phyloP scores from a whole-genome alignment of 2,797 vertebrate species.

The Simalia tracyae region DNA sequence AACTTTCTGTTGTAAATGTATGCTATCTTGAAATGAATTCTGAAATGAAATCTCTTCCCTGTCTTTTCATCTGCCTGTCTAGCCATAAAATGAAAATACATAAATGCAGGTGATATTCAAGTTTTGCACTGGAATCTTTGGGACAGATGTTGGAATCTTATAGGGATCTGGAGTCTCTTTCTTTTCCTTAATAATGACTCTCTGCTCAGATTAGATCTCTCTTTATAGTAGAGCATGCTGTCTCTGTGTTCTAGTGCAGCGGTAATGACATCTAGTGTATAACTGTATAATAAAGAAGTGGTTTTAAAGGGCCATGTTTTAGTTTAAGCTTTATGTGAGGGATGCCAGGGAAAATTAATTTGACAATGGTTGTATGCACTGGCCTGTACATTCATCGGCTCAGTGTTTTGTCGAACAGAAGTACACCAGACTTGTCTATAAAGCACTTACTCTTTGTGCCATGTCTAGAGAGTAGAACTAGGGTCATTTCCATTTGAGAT shows the following conservation, averaged over 20 bases:
- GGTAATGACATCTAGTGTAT: constrained; percentile 42
- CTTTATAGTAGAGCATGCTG: constrained; percentile 33
- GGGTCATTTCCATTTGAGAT: not conserved
- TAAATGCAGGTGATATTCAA: constrained; percentile 71
- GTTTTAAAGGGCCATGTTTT: constrained; percentile 23
- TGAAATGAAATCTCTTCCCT: constrained; percentile 68
- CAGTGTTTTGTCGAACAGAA: not conserved
- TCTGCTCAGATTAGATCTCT: constrained; percentile 66
- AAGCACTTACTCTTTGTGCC: not conserved
- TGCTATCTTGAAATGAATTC: constrained; percentile 64
- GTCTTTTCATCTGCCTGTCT: constrained; percentile 64
- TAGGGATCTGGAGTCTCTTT: constrained; percentile 66
- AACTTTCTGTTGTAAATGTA: constrained; percentile 59
- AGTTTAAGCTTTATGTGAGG: not conserved
- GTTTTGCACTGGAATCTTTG: constrained; percentile 70
- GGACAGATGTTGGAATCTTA: constrained; percentile 71
- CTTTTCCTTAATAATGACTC: constrained; percentile 41
- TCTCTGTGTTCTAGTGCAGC: constrained; percentile 53
- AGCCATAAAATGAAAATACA: constrained; percentile 65
- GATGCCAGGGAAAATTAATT: not conserved
- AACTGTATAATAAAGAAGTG: constrained; percentile 45
- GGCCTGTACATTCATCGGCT: not conserved
- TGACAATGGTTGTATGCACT: not conserved
- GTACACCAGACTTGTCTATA: not conserved
- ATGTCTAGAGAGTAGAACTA: not conserved